phyloP scores from a whole-genome alignment of 2,113 vertebrate genomes.

The Sturnira hondurensis region DNA sequence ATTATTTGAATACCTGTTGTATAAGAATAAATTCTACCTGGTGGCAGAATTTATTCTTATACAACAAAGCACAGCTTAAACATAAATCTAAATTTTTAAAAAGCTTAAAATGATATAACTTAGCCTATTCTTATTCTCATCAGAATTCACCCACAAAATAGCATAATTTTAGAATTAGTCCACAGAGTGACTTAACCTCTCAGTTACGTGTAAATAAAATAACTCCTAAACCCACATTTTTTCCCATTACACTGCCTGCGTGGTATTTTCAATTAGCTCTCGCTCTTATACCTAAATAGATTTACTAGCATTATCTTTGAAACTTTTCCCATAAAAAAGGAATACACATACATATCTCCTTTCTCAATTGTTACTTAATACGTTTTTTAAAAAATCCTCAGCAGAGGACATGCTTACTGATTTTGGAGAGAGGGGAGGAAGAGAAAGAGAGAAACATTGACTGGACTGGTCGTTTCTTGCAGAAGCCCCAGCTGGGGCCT shows the following conservation, averaged over 20 bases:
- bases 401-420: too few species aligned
- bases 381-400: too few species aligned
- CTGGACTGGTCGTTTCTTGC: too few species aligned
- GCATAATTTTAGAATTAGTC: background rate
- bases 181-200: background rate
- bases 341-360: background rate
- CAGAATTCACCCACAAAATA: background rate
- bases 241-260: background rate
- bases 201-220: constrained; percentile 1
- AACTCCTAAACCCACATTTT: background rate
- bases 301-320: background rate
- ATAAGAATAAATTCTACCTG: too few species aligned
- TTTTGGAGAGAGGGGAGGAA: too few species aligned
- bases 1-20: background rate
- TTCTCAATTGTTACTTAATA: background rate
- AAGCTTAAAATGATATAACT: background rate
- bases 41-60: background rate
- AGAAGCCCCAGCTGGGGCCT: too few species aligned
- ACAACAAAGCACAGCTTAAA: constrained; percentile 28
- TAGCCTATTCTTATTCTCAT: background rate
- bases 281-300: background rate
- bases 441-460: too few species aligned
- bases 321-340: background rate
- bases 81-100: background rate
- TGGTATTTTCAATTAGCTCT: background rate